Conservation (phyloP, 2,888 invertebrate species). For the Lydus trimaculatus region DNA sequence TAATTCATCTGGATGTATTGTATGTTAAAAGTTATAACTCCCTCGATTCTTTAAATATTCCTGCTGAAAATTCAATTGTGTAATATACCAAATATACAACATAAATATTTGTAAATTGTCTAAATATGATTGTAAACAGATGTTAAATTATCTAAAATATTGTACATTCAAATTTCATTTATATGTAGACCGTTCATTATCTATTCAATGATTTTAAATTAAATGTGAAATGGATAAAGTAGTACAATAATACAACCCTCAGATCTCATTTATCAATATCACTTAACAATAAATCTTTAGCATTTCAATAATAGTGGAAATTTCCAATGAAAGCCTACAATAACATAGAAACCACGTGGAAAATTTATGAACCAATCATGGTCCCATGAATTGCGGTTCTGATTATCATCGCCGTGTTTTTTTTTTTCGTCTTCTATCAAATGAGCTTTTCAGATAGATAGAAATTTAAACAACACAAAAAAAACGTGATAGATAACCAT, state of each 20-base stretch:
- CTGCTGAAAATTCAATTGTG: not conserved
- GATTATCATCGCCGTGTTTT: not conserved
- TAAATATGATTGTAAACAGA: not conserved
- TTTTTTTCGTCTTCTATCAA: too few relatives aligned
- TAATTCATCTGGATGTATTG: slow-evolving; percentile 20
- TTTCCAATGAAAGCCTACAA: not conserved
- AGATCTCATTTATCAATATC: not conserved
- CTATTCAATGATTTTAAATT: not conserved
- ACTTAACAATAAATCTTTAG: not conserved
- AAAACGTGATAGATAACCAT: too few relatives aligned
- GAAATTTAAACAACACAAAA: too few relatives aligned
- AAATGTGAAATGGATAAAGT: not conserved
- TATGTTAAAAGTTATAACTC: slow-evolving; percentile 20
- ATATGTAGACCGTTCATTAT: not conserved
- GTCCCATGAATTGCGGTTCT: not conserved
- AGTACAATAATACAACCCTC: not conserved
- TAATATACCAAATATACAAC: not conserved
- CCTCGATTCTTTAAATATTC: slow-evolving; percentile 15
- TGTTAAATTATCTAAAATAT: not conserved
- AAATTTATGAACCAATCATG: not conserved
- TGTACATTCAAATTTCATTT: not conserved
- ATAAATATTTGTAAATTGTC: not conserved
- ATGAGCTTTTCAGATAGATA: too few relatives aligned
- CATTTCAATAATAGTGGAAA: not conserved
- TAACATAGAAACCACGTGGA: not conserved